phyloP scores from a whole-genome alignment of 2,113 vertebrate species.

The Podocnemis expansa region DNA sequence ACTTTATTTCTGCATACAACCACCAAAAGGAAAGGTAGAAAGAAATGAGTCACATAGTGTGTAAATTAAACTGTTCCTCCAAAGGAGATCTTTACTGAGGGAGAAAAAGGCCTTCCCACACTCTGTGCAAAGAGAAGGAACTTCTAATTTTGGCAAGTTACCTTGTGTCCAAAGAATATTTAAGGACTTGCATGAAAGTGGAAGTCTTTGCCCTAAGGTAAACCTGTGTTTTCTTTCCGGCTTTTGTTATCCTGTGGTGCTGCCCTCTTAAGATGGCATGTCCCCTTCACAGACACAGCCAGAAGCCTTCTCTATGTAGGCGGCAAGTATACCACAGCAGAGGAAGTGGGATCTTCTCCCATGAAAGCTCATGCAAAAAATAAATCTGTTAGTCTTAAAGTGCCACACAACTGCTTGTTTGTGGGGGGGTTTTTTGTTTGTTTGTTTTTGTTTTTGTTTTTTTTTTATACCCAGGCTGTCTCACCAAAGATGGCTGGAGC shows the following conservation, averaged over 20 bases:
- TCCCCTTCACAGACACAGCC: conserved; percentile 10
- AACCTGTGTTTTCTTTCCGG: conserved; percentile 37
- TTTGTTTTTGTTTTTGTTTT: too few relatives aligned
- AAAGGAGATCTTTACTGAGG: neutral
- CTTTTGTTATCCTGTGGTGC: conserved; percentile 21
- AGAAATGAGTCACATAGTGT: neutral
- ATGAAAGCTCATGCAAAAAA: too few relatives aligned
- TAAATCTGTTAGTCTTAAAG: too few relatives aligned
- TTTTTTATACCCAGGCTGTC: neutral
- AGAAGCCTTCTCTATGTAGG: neutral
- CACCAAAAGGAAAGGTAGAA: neutral
- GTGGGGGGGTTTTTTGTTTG: too few relatives aligned
- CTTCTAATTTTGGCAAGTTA: conserved; percentile 40
- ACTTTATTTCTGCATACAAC: neutral
- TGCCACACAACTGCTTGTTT: too few relatives aligned
- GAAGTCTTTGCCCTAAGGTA: conserved; percentile 41
- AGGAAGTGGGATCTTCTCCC: too few relatives aligned
- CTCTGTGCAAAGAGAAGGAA: conserved; percentile 15
- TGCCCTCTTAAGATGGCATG: conserved; percentile 2
- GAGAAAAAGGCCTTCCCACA: conserved; percentile 15
- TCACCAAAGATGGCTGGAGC: neutral
- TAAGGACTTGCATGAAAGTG: conserved; percentile 53
- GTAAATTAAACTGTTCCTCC: neutral
- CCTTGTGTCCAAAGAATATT: conserved; percentile 64
- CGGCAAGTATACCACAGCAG: neutral